A percentile compares a stretch with the other conserved stretches of the same genome.
These are phyloP conservation scores for Parambassis ranga DNA, from an alignment of 2,797 vertebrate genomes.

Conservation along the genomic window DNA sequence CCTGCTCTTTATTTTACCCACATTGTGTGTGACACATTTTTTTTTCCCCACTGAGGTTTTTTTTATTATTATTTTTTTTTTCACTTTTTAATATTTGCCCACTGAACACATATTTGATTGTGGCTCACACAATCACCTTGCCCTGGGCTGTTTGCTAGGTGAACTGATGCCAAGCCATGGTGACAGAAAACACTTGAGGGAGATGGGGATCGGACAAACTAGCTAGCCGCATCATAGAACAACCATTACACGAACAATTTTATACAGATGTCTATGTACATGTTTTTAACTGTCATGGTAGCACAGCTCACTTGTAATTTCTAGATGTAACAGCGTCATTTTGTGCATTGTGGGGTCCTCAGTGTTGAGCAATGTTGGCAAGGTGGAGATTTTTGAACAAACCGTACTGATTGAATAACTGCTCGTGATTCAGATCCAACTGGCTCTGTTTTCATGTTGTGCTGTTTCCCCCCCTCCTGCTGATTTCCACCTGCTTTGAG, in stretches of 20 bases:
- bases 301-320: too few relatives aligned
- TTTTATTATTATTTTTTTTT: not conserved
- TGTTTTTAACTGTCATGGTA: too few relatives aligned
- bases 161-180: slow-evolving; percentile 29
- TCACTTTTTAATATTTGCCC: slow-evolving; percentile 5
- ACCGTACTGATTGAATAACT: slow-evolving; percentile 24
- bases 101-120: slow-evolving; percentile 18
- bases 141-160: slow-evolving; percentile 46
- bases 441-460: slow-evolving; percentile 33
- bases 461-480: slow-evolving; percentile 40
- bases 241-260: too few relatives aligned
- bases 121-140: slow-evolving; percentile 19
- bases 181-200: slow-evolving; percentile 33
- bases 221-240: not conserved
- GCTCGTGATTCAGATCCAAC: slow-evolving; percentile 32
- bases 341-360: not conserved
- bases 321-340: not conserved
- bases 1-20: not conserved
- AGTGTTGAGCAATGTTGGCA: not conserved
- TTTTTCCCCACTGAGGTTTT: not conserved
- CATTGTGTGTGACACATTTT: slow-evolving; percentile 1
- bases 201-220: not conserved
- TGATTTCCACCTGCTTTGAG: slow-evolving; percentile 57
- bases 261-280: too few relatives aligned
- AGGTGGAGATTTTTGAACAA: not conserved